A percentile compares a stretch with the other conserved stretches of the same genome.
Conservation (phyloP, 2,888 invertebrate genomes). For the Cerceris ruficornis region DNA sequence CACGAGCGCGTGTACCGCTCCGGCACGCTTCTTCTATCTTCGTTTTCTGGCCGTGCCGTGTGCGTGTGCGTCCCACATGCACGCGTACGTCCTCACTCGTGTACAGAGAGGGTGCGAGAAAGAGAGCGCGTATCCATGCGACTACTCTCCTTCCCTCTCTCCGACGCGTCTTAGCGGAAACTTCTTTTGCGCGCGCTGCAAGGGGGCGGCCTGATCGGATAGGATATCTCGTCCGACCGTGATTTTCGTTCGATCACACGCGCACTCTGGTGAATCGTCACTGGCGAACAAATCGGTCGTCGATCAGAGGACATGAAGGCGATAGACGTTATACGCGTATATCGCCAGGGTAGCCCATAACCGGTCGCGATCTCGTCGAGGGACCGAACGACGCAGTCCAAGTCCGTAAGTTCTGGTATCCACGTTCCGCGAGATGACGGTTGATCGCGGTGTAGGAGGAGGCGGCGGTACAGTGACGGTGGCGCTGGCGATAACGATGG, state of each 20-base stretch:
- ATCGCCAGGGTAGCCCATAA: neutral
- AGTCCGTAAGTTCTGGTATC: conserved; percentile 64
- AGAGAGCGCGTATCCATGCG: conserved; percentile 48
- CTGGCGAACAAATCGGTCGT: conserved; percentile 7
- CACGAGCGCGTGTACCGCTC: conserved; percentile 73
- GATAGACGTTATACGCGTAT: neutral
- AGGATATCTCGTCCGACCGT: neutral
- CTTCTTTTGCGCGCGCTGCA: conserved; percentile 32
- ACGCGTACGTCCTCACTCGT: conserved; percentile 57
- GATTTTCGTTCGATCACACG: conserved; percentile 32
- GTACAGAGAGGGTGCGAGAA: conserved; percentile 37
- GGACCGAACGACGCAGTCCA: conserved; percentile 46
- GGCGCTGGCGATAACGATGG: conserved; percentile 66
- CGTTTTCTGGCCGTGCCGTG: conserved; percentile 56
- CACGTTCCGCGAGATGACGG: conserved; percentile 67
- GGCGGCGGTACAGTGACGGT: conserved; percentile 65
- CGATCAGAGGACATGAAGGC: conserved; percentile 1
- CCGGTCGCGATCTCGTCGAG: conserved; percentile 15
- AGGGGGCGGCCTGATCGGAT: neutral
- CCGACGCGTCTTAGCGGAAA: conserved; percentile 3
- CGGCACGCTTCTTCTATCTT: conserved; percentile 69
- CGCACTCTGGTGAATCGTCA: conserved; percentile 39
- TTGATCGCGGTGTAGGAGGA: conserved; percentile 69
- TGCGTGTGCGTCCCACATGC: conserved; percentile 50
- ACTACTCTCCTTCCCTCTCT: conserved; percentile 22